phyloP scores from a whole-genome alignment of 1,140 invertebrate genomes.

The Aricia agestis region DNA sequence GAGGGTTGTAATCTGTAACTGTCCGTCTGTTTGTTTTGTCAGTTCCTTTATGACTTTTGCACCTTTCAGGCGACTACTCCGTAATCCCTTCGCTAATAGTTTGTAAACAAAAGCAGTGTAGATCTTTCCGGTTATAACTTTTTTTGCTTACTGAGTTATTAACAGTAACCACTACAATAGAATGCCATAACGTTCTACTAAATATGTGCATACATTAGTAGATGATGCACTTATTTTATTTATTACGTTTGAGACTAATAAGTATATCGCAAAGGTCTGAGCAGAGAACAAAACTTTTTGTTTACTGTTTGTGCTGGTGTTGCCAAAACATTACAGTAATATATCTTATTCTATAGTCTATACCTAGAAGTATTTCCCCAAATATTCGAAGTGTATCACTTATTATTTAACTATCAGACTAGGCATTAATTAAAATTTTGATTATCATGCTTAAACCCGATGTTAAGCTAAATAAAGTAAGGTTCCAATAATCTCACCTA shows the following conservation, averaged over 20 bases:
- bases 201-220: neutral
- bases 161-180: neutral
- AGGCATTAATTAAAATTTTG: too few relatives aligned
- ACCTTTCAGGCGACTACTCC: constrained; percentile 59
- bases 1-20: constrained; percentile 70
- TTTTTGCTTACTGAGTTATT: neutral
- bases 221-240: too few relatives aligned
- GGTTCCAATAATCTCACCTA: neutral
- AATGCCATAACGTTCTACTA: neutral
- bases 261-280: too few relatives aligned
- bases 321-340: too few relatives aligned
- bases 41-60: constrained; percentile 53
- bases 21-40: constrained; percentile 50
- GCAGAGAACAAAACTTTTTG: too few relatives aligned
- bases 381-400: too few relatives aligned
- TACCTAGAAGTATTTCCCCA: too few relatives aligned
- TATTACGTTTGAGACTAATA: too few relatives aligned
- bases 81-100: constrained; percentile 4
- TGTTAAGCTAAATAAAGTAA: neutral
- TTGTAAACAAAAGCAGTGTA: constrained; percentile 3
- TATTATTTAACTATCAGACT: too few relatives aligned
- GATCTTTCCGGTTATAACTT: neutral
- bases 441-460: neutral
- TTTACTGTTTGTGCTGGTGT: too few relatives aligned
- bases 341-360: too few relatives aligned